Evolutionary conservation across 2,888 invertebrate genomes (phyloP).

Genomic region (Brachynemurus nebulosus): DNA sequence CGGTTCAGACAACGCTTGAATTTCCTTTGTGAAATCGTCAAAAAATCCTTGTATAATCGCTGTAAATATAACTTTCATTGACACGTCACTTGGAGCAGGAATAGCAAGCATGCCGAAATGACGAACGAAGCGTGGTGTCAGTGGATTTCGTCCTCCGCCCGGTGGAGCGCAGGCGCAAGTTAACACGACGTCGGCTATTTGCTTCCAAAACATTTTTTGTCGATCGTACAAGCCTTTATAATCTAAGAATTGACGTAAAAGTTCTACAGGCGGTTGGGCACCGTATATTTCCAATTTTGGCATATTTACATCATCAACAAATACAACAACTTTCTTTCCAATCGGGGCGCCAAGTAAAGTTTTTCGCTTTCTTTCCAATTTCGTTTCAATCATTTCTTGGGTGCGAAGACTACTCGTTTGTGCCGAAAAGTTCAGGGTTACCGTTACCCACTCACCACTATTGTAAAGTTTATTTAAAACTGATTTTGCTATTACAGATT

Average conservation of each 20-base stretch:
- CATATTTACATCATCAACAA: constrained; percentile 90
- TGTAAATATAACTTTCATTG: constrained; percentile 66
- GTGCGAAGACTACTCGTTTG: constrained; percentile 77
- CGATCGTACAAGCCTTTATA: constrained; percentile 76
- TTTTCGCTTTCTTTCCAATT: constrained; percentile 69
- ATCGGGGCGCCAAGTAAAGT: constrained; percentile 68
- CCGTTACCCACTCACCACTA: constrained; percentile 51
- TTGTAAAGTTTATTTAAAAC: constrained; percentile 49
- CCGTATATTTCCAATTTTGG: constrained; percentile 76
- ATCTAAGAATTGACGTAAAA: constrained; percentile 63
- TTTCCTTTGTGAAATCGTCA: constrained; percentile 56
- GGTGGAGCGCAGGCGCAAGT: constrained; percentile 80
- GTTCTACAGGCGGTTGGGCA: constrained; percentile 82
- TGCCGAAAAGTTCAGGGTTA: constrained; percentile 78
- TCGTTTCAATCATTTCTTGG: constrained; percentile 74
- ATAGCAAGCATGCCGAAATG: constrained; percentile 81
- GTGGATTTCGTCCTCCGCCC: constrained; percentile 76
- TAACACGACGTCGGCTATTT: constrained; percentile 69
- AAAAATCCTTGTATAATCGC: constrained; percentile 64
- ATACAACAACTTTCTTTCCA: constrained; percentile 69
- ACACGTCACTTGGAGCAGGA: constrained; percentile 62
- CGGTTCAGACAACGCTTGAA: constrained; percentile 49
- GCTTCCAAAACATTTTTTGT: constrained; percentile 79
- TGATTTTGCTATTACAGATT: constrained; percentile 71
- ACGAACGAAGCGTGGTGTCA: constrained; percentile 71